Base-by-base conservation (phyloP, 2,888 invertebrate species). In the Rhodophaea formosa region DNA sequence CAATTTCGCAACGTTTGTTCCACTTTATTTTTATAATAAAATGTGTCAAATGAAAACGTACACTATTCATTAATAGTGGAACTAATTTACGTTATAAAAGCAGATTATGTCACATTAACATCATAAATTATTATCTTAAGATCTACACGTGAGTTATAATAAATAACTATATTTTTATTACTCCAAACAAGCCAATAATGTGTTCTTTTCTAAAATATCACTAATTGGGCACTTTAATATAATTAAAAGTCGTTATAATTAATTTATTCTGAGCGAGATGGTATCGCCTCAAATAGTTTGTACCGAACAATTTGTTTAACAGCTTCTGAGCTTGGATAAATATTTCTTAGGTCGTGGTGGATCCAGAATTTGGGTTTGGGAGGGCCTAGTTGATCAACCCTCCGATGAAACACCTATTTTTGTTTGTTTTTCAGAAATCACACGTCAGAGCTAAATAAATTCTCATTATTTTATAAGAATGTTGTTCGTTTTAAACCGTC, bases 281-380 rank as follows among this genome's bases (percentile, higher is more conserved):
- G 59, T 81, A 87, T 88, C 86, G 67, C 62, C 73, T 69, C 29
- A 67, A 80, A 88, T 86, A 81, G 78, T 84, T 86, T 72, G 63
- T 69, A 74, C 72, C 64, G 79, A 81, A 84, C 80, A 84, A 88
- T 87, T 88, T 88, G 87, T 86, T 77, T 63, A 62, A 66, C 67
- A 69, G 80, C 77, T 77, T 72, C 75, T 68, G 75, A 56, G 56
- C 29, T 75, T 62, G 58, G 59, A 66, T 62, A 71, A 72, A 72
- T 47, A 60, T 62, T 59, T 61, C 29, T 8, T 23, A 29, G 29
- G 49, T 43, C 0, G n/a, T n/a, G 39, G 12, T 12, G 39, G 10
- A 39, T 39, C 39, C 39, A 39, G 39, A n/a, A n/a, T 39, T 39
- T 53, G 29, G 70, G 72, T 77, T 77, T 70, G 66, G 72, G 70